phyloP scores from a whole-genome alignment of 2,888 invertebrate species.

The Cremastinae sp. region DNA sequence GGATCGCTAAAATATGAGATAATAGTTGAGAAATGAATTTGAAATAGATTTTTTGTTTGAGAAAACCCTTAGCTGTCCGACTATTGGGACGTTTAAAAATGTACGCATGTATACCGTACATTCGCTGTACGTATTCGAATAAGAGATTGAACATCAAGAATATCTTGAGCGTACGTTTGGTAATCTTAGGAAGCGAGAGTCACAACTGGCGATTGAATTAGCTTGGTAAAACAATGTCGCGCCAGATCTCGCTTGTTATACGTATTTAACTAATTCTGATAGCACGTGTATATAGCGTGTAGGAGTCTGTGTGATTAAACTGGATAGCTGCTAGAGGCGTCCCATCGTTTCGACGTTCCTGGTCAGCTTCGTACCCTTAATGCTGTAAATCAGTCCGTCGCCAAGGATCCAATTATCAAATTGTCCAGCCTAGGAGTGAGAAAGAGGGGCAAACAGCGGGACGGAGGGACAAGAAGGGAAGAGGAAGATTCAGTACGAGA shows the following conservation, averaged over 20 bases:
- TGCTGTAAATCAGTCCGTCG: slow-evolving; percentile 76
- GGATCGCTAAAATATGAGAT: no score
- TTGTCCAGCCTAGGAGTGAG: slow-evolving; percentile 71
- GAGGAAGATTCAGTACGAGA: slow-evolving; percentile 14
- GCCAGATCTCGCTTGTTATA: slow-evolving; percentile 54
- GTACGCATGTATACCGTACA: no score
- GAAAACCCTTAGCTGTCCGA: no score
- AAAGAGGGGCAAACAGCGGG: background rate
- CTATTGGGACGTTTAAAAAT: no score
- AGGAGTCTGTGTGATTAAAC: slow-evolving; percentile 12
- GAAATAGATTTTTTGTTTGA: no score
- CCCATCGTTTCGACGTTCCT: slow-evolving; percentile 56
- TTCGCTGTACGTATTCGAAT: background rate
- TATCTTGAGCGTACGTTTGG: background rate
- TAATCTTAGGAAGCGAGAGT: slow-evolving; percentile 32
- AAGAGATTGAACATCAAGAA: background rate
- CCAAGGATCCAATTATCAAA: slow-evolving; percentile 79
- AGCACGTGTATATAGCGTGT: slow-evolving; percentile 3
- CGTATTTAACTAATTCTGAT: slow-evolving; percentile 70
- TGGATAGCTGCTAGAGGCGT: slow-evolving; percentile 26
- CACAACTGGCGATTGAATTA: slow-evolving; percentile 40
- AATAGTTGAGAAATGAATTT: no score
- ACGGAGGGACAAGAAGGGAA: no score
- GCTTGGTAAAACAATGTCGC: slow-evolving; percentile 72
- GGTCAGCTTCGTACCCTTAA: slow-evolving; percentile 73